Base-by-base conservation (phyloP, 2,113 vertebrate genomes). In the Eretmochelys imbricata region DNA sequence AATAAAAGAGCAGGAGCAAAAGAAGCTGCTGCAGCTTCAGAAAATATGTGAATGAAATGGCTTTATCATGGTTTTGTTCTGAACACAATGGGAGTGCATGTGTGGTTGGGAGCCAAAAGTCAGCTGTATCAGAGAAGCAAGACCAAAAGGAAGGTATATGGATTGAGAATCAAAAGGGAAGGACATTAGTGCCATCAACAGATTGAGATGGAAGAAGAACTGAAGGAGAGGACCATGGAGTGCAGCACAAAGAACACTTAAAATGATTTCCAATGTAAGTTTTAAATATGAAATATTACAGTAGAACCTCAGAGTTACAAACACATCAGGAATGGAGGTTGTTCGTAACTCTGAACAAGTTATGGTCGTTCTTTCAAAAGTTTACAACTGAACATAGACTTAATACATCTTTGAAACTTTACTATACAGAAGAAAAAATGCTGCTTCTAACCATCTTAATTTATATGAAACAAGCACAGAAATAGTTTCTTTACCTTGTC, bases 1-100 rank as follows among this genome's bases (percentile, higher is more conserved):
- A 92, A 88, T 92, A 46, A 85, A 85, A 96, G 94, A 94, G 78
- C 88, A 96, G 89, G 92, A 96, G 76, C 89, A 94, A 94, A 96
- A 94, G 38, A 90, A 96, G 81, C 76, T 88, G 93, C 93, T 46
- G 48, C 92, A 75, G 50, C 82, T 89, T 95, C 35, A 91, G 89
- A 90, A 89, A 84, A 89, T 89, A 86, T 35, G 85, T 35, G 94
- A 95, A 65, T 78, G 89, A 91, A 97, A 97, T 59, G 6, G 22
- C 92, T 93, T 90, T 80, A 89, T 84, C 84, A 94, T 91, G 90
- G 38, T 89, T 97, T 91, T 94, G 48, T 90, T 96, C 85, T 94
- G 94, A 97, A 91, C 78, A 84, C 81, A 88, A 84, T 92, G 86
- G 92, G 92, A 91, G 87, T 96, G 29, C 90, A 96, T 81, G 93